These are phyloP conservation scores for Clytia hemisphaerica DNA, from an alignment of 30 jellyfish, hydroid and myxozoan genomes.

Conservation along the genomic window DNA sequence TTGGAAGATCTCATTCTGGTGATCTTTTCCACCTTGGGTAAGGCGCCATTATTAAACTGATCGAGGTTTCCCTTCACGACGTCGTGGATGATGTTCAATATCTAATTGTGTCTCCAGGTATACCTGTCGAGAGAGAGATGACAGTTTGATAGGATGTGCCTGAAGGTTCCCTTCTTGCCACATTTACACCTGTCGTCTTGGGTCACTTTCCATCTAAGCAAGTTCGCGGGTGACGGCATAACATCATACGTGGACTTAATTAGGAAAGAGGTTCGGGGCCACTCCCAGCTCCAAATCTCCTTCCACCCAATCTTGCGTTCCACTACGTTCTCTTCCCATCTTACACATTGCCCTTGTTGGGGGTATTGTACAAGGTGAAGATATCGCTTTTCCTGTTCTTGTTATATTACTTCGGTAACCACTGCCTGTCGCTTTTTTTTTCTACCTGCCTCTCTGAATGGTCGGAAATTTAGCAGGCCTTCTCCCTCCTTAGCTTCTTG, in stretches of 20 bases:
- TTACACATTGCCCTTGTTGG: slow-evolving; percentile 1
- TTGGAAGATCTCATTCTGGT: background rate
- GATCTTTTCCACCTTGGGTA: background rate
- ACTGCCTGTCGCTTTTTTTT: too few relatives aligned
- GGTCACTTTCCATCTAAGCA: slow-evolving; percentile 3
- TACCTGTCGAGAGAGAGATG: too few relatives aligned
- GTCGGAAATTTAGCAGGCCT: too few relatives aligned
- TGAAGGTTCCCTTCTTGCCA: slow-evolving; percentile 5
- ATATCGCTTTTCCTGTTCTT: background rate
- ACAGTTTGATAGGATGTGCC: slow-evolving; percentile 16
- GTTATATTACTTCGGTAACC: too few relatives aligned
- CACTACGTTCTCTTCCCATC: too few relatives aligned
- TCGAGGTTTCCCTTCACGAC: too few relatives aligned
- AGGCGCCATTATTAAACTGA: background rate
- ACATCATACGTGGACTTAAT: slow-evolving; percentile 3
- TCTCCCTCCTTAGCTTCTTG: too few relatives aligned
- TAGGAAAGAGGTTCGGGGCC: slow-evolving; percentile 6
- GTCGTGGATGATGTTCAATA: too few relatives aligned
- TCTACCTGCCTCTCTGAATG: too few relatives aligned
- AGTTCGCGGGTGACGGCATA: background rate
- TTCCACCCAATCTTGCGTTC: slow-evolving; percentile 6
- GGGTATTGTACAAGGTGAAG: slow-evolving; percentile 14
- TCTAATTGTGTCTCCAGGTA: too few relatives aligned
- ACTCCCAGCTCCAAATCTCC: slow-evolving; percentile 12
- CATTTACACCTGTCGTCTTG: slow-evolving; percentile 10